These are phyloP conservation scores for Cotesia chilonis DNA, from an alignment of 1,140 invertebrate species.

Conservation along the genomic window DNA sequence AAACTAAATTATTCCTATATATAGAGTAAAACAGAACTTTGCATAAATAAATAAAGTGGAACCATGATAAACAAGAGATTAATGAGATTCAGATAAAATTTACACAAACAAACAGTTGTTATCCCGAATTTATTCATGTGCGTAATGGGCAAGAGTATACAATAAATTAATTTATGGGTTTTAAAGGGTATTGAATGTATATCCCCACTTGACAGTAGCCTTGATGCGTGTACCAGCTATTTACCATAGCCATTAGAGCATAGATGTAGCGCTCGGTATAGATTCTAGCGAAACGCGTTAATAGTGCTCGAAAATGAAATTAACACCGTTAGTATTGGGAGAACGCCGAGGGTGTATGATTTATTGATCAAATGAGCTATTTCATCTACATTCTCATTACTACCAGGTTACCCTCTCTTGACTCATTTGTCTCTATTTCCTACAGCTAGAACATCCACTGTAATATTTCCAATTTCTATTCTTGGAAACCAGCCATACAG, in stretches of 20 bases:
- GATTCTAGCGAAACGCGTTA: constrained; percentile 24
- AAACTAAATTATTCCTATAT: too few relatives aligned
- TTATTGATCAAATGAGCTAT: constrained; percentile 23
- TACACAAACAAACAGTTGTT: too few relatives aligned
- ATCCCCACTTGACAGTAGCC: neutral
- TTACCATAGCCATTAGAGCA: constrained; percentile 23
- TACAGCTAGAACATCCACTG: neutral
- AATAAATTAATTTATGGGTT: neutral
- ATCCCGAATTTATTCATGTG: too few relatives aligned
- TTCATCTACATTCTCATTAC: neutral
- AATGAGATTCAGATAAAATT: neutral
- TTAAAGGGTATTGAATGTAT: too few relatives aligned
- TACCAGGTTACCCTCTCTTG: neutral
- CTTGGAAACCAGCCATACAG: too few relatives aligned
- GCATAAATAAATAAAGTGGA: too few relatives aligned
- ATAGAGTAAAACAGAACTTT: too few relatives aligned
- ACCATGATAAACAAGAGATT: too few relatives aligned
- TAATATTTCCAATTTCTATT: too few relatives aligned
- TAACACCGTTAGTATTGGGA: constrained; percentile 30
- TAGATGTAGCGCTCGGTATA: neutral
- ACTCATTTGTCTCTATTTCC: neutral
- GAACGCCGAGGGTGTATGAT: neutral
- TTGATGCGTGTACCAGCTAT: constrained; percentile 16
- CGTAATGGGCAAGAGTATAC: neutral
- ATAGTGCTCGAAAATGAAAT: constrained; percentile 36